Base-by-base conservation (phyloP, 92 coral and sea anemone species). In the Epizoanthus ramosus region DNA sequence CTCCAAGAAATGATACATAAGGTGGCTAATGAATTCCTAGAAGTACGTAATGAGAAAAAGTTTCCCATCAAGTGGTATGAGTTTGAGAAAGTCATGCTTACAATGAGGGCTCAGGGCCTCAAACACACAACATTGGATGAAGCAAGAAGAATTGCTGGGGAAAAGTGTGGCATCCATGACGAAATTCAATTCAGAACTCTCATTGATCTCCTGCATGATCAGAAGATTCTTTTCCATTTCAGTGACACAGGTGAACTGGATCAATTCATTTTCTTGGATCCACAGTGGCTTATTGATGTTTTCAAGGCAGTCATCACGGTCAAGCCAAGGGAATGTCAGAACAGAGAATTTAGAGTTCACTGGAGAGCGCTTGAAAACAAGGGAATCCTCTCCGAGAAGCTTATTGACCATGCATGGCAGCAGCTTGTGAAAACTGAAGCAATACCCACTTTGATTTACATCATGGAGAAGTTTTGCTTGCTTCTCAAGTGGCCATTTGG, bases 291-390 rank as follows among this genome's bases (percentile, higher is more conserved):
- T 35, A 80, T 88, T 72, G 85, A 87, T 33, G 75, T 87, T 35
- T 87, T 90, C 57, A 84, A 81, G 68, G 73, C 74, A 25, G 84
- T 90, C 56, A 91, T 91, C 79, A 90, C 93, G 33, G 70, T 90
- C 13, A 80, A 80, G 73, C 73, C 84, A 1, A 75, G 63, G n/a
- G 71, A 75, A 58, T 12, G 16, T 4, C 35, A 60, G 59, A 66
- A 74, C 23, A 41, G 47, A 35, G 56, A 21, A 24, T 75, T 66
- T 22, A 68, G 53, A 25, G 90, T 75, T 10, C 83, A 54, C 28
- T 87, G 90, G 90, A 59, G 12, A 9, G 69, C 84, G 33, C 90
- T 87, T 14, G 87, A 87, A 71, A 67, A 50, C n/a, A 70, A 76
- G 12, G 92, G 92, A 47, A 74, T 89, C 57, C 73, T 89, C 45